Base-by-base conservation (phyloP, 2,797 vertebrate species). In the Gastrophryne carolinensis region DNA sequence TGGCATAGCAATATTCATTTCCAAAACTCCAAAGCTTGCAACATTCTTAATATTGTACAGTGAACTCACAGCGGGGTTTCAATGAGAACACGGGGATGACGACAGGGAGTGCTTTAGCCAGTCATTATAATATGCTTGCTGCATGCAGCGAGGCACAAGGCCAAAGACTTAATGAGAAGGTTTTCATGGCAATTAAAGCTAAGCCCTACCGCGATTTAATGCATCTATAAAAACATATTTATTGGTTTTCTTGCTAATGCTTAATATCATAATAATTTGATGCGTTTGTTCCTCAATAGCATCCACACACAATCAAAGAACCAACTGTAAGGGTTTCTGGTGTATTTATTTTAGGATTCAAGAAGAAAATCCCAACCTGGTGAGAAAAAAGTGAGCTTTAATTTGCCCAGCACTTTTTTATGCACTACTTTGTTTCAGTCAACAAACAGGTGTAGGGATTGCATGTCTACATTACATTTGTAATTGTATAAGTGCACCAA, bases 121-220 rank as follows among this genome's bases (percentile, higher is more conserved):
- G 66, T 27, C 74, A 70, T 70, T 76, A 74, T 66, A 63, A 71
- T 37, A 57, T 50, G 37, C 67, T 44, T 57, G 29, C 50, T 13
- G 34, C 58, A 64, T 63, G 74, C n/a, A 5, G 72, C n/a, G 72
- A 74, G 72, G 74, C 66, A 76, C 56, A 49, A 76, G 66, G 74
- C 74, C 74, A 76, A 77, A 64, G 26, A 57, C 66, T 77, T 71
- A 77, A 77, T 77, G 60, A 77, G 67, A 77, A 71, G 23, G 54
- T 62, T 71, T 54, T 57, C 24, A 32, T 70, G 39, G 47, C 67
- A 50, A 77, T 77, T 71, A 77, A 64, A 77, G 61, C 50, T 53
- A 71, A 47, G 56, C 69, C 58, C 58, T 71, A 57, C 19, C 24
- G 58, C 15, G 56, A 19, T 66, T 64, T 77, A 71, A 71, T 71